Conservation (phyloP, 2,888 invertebrate genomes). For the Spodoptera picta region DNA sequence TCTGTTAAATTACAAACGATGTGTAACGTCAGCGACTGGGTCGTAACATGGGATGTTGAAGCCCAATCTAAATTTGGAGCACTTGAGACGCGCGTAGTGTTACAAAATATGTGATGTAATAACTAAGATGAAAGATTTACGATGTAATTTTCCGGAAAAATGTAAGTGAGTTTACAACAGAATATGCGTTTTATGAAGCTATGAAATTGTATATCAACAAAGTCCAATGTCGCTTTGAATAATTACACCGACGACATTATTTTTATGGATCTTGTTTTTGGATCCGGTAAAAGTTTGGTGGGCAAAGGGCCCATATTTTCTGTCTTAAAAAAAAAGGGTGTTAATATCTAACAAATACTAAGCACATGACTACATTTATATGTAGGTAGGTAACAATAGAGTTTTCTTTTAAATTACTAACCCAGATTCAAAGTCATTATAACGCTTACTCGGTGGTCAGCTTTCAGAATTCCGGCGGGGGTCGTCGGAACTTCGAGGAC, state of each 20-base stretch:
- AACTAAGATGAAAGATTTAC: conserved; percentile 63
- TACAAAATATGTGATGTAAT: conserved; percentile 85
- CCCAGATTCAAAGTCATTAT: background rate
- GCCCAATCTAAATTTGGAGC: conserved; percentile 77
- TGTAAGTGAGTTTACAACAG: conserved; percentile 61
- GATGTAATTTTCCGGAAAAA: conserved; percentile 67
- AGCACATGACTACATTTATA: no score
- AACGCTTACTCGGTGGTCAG: no score
- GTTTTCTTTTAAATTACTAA: no score
- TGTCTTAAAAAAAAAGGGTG: no score
- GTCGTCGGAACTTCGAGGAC: background rate
- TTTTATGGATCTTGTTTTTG: no score
- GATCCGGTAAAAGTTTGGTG: no score
- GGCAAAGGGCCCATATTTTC: no score
- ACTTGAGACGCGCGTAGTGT: conserved; percentile 77
- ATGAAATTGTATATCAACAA: conserved; percentile 31
- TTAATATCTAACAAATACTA: no score
- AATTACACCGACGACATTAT: background rate
- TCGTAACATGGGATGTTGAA: conserved; percentile 57
- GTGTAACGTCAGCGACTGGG: conserved; percentile 39
- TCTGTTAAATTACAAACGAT: conserved; percentile 40
- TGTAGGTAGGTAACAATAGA: no score
- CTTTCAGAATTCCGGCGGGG: no score
- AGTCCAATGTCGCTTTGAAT: conserved; percentile 5
- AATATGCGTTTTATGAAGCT: conserved; percentile 46